These are phyloP conservation scores for Muschampia plurimacula DNA, from an alignment of 2,888 invertebrate species.

Conservation along the genomic window DNA sequence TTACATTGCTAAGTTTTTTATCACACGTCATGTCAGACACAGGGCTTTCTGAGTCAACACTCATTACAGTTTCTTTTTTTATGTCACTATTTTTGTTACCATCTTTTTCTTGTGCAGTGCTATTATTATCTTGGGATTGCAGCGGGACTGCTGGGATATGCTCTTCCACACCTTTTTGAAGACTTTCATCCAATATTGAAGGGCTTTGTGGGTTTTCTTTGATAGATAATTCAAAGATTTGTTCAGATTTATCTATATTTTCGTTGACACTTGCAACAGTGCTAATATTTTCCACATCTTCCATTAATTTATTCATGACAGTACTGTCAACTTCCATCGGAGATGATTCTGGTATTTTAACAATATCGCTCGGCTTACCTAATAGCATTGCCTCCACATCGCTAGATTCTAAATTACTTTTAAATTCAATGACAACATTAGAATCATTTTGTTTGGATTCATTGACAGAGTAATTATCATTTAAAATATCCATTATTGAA, in stretches of 20 bases:
- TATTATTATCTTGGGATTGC: constrained; percentile 11
- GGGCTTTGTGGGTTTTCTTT: constrained; percentile 69
- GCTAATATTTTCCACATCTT: constrained; percentile 58
- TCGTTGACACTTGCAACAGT: constrained; percentile 47
- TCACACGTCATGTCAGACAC: constrained; percentile 1
- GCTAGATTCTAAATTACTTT: constrained; percentile 69
- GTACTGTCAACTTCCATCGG: constrained; percentile 68
- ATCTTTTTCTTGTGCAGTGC: constrained; percentile 30
- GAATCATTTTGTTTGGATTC: constrained; percentile 63
- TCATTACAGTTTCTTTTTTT: constrained; percentile 18
- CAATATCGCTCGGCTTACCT: constrained; percentile 59
- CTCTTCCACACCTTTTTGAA: constrained; percentile 71
- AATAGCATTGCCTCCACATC: constrained; percentile 81
- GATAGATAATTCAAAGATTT: constrained; percentile 38
- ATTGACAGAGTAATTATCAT: constrained; percentile 55
- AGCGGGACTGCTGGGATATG: constrained; percentile 56
- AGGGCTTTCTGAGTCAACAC: background rate
- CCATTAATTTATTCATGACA: constrained; percentile 59
- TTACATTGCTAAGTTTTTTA: background rate
- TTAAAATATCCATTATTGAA: constrained; percentile 82
- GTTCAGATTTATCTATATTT: constrained; percentile 46
- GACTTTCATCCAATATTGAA: constrained; percentile 73
- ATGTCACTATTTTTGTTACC: constrained; percentile 28
- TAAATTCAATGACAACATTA: constrained; percentile 58
- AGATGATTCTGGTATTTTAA: constrained; percentile 47